Percentiles rank a stretch among this genome's conserved stretches.
Evolutionary conservation across 2,113 vertebrate species (phyloP).

Genomic region (Muntiacus reevesi): DNA sequence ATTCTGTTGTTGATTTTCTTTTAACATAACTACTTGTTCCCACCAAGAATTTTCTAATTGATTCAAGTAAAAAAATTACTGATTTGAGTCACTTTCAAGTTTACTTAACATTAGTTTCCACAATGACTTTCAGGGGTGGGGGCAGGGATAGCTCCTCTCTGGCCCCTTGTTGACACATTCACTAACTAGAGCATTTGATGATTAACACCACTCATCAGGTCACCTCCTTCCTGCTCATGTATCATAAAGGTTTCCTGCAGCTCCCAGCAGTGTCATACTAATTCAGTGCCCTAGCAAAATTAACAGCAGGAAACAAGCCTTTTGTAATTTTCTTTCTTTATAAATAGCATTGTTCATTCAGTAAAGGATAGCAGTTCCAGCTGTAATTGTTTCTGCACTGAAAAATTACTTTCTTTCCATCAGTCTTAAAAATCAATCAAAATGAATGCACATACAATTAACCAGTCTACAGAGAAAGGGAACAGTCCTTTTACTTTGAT

Average conservation of each 20-base stretch:
- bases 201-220: slow-evolving; percentile 80
- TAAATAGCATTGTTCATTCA: slow-evolving; percentile 80
- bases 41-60: background rate
- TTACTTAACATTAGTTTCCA: slow-evolving; percentile 41
- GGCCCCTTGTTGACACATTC: slow-evolving; percentile 43
- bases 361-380: slow-evolving; percentile 73
- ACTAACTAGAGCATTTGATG: slow-evolving; percentile 72
- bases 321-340: slow-evolving; percentile 82
- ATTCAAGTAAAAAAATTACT: slow-evolving; percentile 38
- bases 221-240: slow-evolving; percentile 70
- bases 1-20: background rate
- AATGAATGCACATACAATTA: slow-evolving; percentile 80
- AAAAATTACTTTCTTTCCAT: slow-evolving; percentile 75
- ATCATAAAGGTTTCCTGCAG: slow-evolving; percentile 78
- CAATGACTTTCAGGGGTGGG: background rate
- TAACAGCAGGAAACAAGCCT: slow-evolving; percentile 82
- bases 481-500: slow-evolving; percentile 68
- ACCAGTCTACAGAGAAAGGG: slow-evolving; percentile 60
- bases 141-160: background rate
- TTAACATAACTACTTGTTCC: slow-evolving; percentile 30
- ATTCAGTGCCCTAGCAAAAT: slow-evolving; percentile 81
- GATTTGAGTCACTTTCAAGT: slow-evolving; percentile 25
- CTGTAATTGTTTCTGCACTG: slow-evolving; percentile 75
- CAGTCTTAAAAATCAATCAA: slow-evolving; percentile 75
- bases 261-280: slow-evolving; percentile 77